Conservation (phyloP, 1,140 invertebrate genomes). For the Lamellibrachia luymesi region DNA sequence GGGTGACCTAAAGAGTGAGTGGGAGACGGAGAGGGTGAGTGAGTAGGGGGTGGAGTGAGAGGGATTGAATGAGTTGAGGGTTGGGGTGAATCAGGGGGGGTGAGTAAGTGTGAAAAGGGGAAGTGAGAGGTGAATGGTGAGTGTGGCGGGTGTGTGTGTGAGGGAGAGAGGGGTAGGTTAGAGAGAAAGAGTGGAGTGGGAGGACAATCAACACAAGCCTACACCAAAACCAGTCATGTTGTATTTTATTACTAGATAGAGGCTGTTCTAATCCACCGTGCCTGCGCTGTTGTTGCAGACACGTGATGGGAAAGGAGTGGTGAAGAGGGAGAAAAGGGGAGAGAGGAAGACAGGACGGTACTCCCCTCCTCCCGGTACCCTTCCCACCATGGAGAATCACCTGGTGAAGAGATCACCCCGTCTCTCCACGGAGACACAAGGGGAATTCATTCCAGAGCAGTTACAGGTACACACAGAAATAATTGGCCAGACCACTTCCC, state of each 20-base stretch:
- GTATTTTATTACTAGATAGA: not conserved
- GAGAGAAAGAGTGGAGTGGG: too few species aligned
- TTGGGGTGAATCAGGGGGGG: too few species aligned
- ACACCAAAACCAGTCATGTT: too few species aligned
- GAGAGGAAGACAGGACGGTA: constrained; percentile 19
- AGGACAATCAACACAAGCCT: too few species aligned
- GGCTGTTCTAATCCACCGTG: not conserved
- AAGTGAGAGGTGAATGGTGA: too few species aligned
- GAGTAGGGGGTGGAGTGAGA: not conserved
- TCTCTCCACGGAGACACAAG: constrained; percentile 36
- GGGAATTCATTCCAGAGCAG: constrained; percentile 45
- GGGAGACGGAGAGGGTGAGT: not conserved
- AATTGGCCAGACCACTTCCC: not conserved
- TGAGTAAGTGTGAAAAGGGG: too few species aligned
- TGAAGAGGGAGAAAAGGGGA: not conserved
- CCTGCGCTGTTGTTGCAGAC: not conserved
- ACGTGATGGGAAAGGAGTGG: not conserved
- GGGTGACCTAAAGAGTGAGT: not conserved
- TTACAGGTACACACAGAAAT: not conserved
- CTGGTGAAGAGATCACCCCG: constrained; percentile 32
- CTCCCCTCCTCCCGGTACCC: constrained; percentile 44
- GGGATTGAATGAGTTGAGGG: too few species aligned
- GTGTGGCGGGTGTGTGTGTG: too few species aligned
- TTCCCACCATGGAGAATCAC: constrained; percentile 40
- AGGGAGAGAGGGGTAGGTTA: too few species aligned